Base-by-base conservation (phyloP, 2,888 invertebrate genomes). In the Spicauda simplicius region DNA sequence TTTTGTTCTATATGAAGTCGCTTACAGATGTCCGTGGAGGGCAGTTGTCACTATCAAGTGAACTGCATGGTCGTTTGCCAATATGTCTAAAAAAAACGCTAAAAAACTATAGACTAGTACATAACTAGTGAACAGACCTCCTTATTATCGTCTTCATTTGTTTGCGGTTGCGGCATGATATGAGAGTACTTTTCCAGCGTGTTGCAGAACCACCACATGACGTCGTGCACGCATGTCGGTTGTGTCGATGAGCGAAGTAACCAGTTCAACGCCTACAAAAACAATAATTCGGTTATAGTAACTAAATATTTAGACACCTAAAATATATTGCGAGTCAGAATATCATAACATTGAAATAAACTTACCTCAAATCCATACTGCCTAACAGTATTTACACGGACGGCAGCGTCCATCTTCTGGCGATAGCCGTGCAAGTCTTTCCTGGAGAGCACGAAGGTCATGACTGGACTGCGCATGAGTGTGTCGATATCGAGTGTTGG, bases 121-220 rank as follows among this genome's bases (percentile, higher is more conserved):
- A 10, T 33, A 33, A 10, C 14, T 41, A 41, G 5, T 14, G 41
- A 14, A n/a, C 59, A 70, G 73, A 88, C 91, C 81, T 91, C 90
- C 71, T 84, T 89, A 62, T 85, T 86, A 16, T 90, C 88, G 11
- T 87, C 88, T 14, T 82, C 20, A 0, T 33, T 33, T 10, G 78
- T 61, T 0, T 74, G 70, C 0, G 83, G 82, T 12, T 85, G 82
- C 0, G 88, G 87, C 48, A 85, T 82, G 1, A 88, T 80, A 0
- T 85, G 76, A 12, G 90, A 87, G 72, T 83, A 92, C 30, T 88
- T 86, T 89, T 96, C 96, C 50, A 99, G 93, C 0, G 98, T 97
- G 14, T 96, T 96, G 20, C 98, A 97, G 84, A 99, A 98, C 97
- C 98, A 98, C 99, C 99, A 99, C 84, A 99, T 95, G 11, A 99